Percentiles rank a stretch among this genome's conserved stretches.
phyloP scores from a whole-genome alignment of 2,113 vertebrate genomes.

The Falco punctatus region DNA sequence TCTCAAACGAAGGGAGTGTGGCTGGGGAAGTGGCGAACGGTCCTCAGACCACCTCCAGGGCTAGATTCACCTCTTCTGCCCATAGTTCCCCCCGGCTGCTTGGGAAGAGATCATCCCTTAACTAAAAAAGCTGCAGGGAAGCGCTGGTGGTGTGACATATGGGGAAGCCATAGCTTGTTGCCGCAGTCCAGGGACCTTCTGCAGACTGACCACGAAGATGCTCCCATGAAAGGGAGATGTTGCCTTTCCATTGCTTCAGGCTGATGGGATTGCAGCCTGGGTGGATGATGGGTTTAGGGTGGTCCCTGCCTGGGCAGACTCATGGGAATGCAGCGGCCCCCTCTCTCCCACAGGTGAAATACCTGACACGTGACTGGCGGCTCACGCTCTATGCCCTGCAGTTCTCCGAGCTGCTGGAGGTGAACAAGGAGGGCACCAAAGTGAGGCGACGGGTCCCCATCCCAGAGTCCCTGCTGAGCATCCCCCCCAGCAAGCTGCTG shows the following conservation, averaged over 20 bases:
- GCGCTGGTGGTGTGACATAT: rapidly evolving
- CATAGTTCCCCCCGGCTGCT: rapidly evolving
- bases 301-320: background rate
- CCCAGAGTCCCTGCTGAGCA: slow-evolving; percentile 74
- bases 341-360: slow-evolving; percentile 71
- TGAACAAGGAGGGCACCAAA: slow-evolving; percentile 82
- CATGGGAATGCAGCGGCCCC: rapidly evolving
- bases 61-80: background rate
- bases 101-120: background rate
- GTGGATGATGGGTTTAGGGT: rapidly evolving
- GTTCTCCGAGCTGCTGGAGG: slow-evolving; percentile 77
- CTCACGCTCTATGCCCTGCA: slow-evolving; percentile 74
- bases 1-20: background rate
- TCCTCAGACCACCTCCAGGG: background rate
- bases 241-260: rapidly evolving
- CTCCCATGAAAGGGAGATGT: rapidly evolving
- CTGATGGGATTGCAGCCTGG: background rate
- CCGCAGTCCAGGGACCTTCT: rapidly evolving
- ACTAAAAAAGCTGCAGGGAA: rapidly evolving
- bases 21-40: background rate
- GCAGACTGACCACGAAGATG: no score
- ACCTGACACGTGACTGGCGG: slow-evolving; percentile 80
- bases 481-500: slow-evolving; percentile 79
- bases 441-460: slow-evolving; percentile 73
- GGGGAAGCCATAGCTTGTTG: background rate